phyloP scores from a whole-genome alignment of 1,140 invertebrate species.

The Arion vulgaris region DNA sequence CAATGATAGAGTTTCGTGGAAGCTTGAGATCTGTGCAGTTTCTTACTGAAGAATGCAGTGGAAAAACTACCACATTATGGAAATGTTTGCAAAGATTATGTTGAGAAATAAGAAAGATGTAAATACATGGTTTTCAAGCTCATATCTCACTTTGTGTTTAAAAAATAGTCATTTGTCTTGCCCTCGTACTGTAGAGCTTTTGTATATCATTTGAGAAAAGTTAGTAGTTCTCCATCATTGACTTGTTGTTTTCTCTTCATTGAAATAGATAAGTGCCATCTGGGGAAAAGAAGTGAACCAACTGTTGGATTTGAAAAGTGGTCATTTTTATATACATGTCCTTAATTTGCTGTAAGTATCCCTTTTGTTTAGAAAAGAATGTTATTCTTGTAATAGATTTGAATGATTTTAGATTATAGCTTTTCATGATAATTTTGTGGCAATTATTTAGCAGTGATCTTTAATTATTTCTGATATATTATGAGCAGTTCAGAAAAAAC shows the following conservation, averaged over 20 bases:
- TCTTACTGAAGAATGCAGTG: too few species aligned
- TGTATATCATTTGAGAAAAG: too few species aligned
- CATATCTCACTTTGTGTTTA: neutral
- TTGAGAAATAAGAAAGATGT: too few species aligned
- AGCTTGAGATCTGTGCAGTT: too few species aligned
- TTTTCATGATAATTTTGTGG: neutral
- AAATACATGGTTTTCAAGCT: too few species aligned
- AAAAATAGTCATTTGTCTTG: too few species aligned
- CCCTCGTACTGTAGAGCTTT: too few species aligned
- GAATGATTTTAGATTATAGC: neutral
- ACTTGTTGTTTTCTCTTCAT: neutral
- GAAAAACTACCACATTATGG: too few species aligned
- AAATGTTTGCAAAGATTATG: too few species aligned
- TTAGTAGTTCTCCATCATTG: too few species aligned
- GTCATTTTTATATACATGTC: slow-evolving; percentile 19
- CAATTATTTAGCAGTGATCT: neutral
- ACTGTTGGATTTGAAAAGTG: neutral
- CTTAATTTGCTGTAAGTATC: slow-evolving; percentile 13
- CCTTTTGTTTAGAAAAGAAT: neutral
- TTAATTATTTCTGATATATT: neutral
- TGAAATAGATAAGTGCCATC: neutral
- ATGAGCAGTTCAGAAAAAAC: too few species aligned
- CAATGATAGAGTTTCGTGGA: too few species aligned
- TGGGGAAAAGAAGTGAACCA: neutral
- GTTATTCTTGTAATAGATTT: neutral